Evolutionary conservation across 2,797 vertebrate species (phyloP).

Genomic region (Falco rusticolus): DNA sequence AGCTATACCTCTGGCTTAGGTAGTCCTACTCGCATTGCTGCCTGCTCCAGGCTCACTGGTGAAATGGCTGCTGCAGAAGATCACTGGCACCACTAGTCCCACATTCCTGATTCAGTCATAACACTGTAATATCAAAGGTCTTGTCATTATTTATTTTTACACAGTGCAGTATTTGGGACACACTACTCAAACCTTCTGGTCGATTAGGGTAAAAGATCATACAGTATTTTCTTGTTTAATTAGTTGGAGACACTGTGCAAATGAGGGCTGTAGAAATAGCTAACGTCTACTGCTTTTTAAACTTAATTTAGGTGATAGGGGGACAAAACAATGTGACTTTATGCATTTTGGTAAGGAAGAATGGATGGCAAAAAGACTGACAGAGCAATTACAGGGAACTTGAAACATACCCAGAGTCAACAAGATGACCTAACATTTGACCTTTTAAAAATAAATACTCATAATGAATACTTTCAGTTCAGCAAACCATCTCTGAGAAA

Average conservation of each 20-base stretch:
- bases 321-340: not conserved
- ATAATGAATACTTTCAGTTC: conserved; percentile 16
- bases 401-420: conserved; percentile 53
- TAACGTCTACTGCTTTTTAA: not conserved
- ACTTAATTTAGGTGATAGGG: not conserved
- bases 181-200: not conserved
- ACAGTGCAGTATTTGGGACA: not conserved
- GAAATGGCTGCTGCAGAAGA: not conserved
- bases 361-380: conserved; percentile 37
- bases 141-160: not conserved
- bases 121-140: not conserved
- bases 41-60: not conserved
- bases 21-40: not conserved
- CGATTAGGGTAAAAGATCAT: not conserved
- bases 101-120: not conserved
- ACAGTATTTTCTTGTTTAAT: not conserved
- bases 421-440: conserved; percentile 39
- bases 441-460: conserved; percentile 47
- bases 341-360: not conserved
- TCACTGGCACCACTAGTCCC: rapidly evolving
- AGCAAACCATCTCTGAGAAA: conserved; percentile 23
- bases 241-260: not conserved
- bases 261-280: not conserved
- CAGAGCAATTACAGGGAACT: conserved; percentile 33
- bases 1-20: not conserved